phyloP scores from a whole-genome alignment of 2,113 vertebrate species.

The Microcebus lehilahytsara region DNA sequence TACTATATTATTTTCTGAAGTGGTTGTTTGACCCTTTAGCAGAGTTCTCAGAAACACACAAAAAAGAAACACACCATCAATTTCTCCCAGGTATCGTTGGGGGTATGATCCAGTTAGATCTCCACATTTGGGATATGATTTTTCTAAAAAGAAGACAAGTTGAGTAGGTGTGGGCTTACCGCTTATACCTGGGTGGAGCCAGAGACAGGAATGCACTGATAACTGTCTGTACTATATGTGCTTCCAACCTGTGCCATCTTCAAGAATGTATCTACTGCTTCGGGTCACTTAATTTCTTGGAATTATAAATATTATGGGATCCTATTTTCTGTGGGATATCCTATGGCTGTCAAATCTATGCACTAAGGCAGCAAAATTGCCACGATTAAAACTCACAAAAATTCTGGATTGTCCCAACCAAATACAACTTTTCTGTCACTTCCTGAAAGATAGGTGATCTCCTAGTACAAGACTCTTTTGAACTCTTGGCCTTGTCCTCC shows the following conservation, averaged over 20 bases:
- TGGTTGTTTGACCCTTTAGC: neutral
- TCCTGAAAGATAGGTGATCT: neutral
- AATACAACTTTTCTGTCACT: neutral
- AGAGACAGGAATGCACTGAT: neutral
- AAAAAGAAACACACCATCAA: neutral
- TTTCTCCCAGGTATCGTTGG: neutral
- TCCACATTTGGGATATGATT: neutral
- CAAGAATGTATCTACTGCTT: neutral
- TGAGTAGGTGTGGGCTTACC: neutral
- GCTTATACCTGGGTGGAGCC: neutral
- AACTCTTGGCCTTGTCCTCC: neutral
- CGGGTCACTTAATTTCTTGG: neutral
- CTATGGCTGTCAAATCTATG: neutral
- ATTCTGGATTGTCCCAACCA: neutral
- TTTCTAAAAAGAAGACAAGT: neutral
- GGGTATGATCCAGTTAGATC: neutral
- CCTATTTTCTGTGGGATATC: neutral
- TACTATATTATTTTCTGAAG: neutral
- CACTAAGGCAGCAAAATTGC: neutral
- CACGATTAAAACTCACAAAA: neutral
- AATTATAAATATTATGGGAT: neutral
- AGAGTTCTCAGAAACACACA: neutral
- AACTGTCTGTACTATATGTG: neutral
- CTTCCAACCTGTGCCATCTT: neutral
- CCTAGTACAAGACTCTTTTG: neutral